Conservation (phyloP, 2,113 vertebrate species). For the Nothocercus julius region DNA sequence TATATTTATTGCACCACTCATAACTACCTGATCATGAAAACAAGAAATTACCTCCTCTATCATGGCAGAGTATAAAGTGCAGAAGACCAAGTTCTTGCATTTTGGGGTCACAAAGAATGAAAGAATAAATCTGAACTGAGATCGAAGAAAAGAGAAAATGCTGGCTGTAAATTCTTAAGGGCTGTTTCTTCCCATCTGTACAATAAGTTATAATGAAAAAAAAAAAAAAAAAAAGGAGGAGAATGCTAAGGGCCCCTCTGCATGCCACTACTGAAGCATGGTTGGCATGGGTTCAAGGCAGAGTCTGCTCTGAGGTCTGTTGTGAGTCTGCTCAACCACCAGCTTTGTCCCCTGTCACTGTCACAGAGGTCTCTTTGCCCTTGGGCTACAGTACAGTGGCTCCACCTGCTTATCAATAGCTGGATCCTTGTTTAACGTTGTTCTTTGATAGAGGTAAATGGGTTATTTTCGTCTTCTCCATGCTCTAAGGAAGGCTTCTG, state of each 20-base stretch:
- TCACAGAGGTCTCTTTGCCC: neutral
- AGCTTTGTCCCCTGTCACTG: neutral
- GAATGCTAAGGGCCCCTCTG: neutral
- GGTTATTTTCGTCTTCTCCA: neutral
- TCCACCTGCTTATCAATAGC: neutral
- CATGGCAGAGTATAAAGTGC: neutral
- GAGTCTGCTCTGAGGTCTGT: neutral
- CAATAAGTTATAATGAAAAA: neutral
- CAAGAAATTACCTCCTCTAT: neutral
- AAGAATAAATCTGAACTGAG: slow-evolving; percentile 8
- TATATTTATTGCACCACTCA: neutral
- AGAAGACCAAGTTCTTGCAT: neutral
- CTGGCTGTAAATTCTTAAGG: neutral
- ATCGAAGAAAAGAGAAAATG: slow-evolving; percentile 28
- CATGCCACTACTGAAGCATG: neutral
- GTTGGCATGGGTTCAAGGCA: slow-evolving; percentile 4
- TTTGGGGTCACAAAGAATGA: neutral
- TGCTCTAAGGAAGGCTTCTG: neutral
- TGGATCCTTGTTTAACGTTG: neutral
- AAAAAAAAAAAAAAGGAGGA: slow-evolving; percentile 12
- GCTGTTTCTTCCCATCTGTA: neutral
- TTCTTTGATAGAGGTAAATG: fast-evolving
- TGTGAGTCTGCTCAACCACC: neutral
- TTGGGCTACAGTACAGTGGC: neutral
- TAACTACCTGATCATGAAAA: neutral